Evolutionary conservation across 2,113 vertebrate genomes (phyloP).

Genomic region (Corythornis vintsioides): DNA sequence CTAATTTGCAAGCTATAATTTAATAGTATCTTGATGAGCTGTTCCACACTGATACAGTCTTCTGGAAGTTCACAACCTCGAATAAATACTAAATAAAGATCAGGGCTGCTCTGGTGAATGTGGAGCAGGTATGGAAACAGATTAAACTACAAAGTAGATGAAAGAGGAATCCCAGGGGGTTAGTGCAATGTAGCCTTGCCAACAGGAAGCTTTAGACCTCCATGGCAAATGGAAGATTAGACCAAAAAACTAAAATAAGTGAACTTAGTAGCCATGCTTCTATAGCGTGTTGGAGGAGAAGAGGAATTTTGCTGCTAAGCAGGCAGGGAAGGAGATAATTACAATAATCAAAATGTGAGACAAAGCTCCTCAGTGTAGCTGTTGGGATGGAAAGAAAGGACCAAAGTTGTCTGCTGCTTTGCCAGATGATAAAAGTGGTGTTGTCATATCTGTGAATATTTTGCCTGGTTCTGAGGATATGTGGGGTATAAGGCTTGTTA

Average conservation of each 20-base stretch:
- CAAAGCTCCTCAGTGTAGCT: slow-evolving; percentile 5
- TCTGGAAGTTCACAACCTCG: neutral
- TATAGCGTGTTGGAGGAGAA: neutral
- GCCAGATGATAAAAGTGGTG: neutral
- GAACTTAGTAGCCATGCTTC: neutral
- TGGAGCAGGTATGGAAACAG: neutral
- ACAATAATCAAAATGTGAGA: slow-evolving; percentile 13
- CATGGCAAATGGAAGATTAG: neutral
- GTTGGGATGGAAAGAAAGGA: neutral
- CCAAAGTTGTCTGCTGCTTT: slow-evolving; percentile 14
- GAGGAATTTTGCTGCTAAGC: slow-evolving; percentile 7
- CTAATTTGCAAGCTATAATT: slow-evolving; percentile 21
- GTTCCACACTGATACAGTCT: neutral
- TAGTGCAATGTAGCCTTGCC: neutral
- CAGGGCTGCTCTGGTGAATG: neutral
- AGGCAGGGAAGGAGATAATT: neutral
- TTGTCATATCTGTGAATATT: slow-evolving; percentile 31
- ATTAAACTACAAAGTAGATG: neutral
- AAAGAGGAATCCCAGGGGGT: neutral
- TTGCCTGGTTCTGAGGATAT: neutral
- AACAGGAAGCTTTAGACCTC: neutral
- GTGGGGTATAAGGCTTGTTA: neutral
- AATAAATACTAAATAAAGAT: slow-evolving; percentile 1
- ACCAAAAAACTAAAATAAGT: neutral
- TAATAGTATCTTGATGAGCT: neutral